Conservation (phyloP, 2,113 vertebrate species). For the Erinaceus europaeus region DNA sequence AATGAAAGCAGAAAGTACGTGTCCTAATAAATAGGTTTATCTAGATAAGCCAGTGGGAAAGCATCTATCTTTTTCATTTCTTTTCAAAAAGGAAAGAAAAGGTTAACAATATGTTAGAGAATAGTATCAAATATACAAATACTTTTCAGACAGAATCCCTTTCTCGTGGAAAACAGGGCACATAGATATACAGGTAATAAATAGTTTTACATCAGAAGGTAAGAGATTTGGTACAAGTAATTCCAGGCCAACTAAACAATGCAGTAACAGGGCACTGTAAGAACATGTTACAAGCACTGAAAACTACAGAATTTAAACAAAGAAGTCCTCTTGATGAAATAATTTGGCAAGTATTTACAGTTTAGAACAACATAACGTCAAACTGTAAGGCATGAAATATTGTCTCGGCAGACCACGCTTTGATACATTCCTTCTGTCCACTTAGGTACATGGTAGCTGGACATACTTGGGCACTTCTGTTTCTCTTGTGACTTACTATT, state of each 20-base stretch:
- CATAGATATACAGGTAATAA: constrained; percentile 73
- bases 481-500: constrained; percentile 50
- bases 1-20: constrained; percentile 76
- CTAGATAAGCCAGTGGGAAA: constrained; percentile 75
- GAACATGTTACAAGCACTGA: constrained; percentile 85
- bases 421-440: constrained; percentile 84
- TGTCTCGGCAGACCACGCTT: constrained; percentile 82
- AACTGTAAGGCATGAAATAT: constrained; percentile 86
- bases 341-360: constrained; percentile 85
- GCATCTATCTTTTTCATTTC: constrained; percentile 54
- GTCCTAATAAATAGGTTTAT: constrained; percentile 53
- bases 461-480: constrained; percentile 80
- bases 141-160: constrained; percentile 79
- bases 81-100: constrained; percentile 80
- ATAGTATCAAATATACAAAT: constrained; percentile 84
- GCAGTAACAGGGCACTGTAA: constrained; percentile 78
- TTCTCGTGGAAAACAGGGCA: constrained; percentile 81
- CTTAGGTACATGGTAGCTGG: constrained; percentile 77
- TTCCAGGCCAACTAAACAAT: constrained; percentile 76
- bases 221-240: constrained; percentile 79
- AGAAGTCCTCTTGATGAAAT: constrained; percentile 80
- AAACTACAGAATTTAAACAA: constrained; percentile 79
- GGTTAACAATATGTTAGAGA: constrained; percentile 68
- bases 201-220: constrained; percentile 63
- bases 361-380: constrained; percentile 82